phyloP scores from a whole-genome alignment of 2,888 invertebrate genomes.

The Zygogramma bicolorata region DNA sequence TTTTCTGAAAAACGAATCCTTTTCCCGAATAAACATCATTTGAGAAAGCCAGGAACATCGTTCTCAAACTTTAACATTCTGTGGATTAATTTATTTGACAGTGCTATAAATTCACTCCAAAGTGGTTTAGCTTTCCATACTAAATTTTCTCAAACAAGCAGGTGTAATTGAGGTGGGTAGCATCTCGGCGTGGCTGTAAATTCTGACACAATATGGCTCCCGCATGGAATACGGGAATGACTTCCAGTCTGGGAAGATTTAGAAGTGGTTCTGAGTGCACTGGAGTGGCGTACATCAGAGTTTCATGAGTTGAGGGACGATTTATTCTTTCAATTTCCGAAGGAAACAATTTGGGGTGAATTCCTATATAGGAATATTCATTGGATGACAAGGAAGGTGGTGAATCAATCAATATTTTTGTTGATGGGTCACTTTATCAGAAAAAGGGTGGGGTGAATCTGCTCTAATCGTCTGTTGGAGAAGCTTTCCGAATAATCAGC shows the following conservation, averaged over 20 bases:
- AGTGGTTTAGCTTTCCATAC: neutral
- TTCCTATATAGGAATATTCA: no score
- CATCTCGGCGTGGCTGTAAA: neutral
- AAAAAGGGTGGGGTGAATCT: no score
- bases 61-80: no score
- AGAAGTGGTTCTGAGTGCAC: neutral
- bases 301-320: neutral
- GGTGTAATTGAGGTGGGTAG: slow-evolving; percentile 5
- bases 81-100: no score
- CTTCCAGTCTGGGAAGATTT: slow-evolving; percentile 1
- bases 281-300: neutral
- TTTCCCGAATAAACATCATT: no score
- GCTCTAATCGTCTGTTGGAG: no score
- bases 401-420: no score
- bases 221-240: neutral
- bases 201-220: slow-evolving; percentile 5
- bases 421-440: no score
- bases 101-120: neutral
- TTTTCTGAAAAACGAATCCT: no score
- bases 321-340: neutral
- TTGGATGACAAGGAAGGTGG: no score
- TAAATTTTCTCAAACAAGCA: neutral
- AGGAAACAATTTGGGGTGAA: neutral
- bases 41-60: no score
- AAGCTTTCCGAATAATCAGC: no score